phyloP scores from a whole-genome alignment of 2,888 invertebrate species.

The Drosophila mayaguana region DNA sequence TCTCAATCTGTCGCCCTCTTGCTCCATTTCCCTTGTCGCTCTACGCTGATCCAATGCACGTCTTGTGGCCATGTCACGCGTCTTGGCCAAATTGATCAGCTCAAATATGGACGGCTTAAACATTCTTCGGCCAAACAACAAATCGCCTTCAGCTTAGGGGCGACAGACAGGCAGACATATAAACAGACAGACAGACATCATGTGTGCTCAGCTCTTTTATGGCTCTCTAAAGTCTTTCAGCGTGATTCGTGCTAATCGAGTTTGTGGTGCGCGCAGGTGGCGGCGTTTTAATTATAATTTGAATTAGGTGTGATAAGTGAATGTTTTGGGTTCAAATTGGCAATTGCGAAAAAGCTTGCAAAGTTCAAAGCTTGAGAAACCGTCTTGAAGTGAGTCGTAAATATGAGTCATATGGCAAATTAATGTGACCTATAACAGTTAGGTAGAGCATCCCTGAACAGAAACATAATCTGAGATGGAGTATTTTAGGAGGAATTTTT shows the following conservation, averaged over 20 bases:
- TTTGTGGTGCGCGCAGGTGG: no score
- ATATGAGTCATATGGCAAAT: not conserved
- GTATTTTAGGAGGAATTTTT: no score
- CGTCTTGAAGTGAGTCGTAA: not conserved
- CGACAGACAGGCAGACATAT: not conserved
- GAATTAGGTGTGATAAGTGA: slow-evolving; percentile 58
- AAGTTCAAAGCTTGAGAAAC: not conserved
- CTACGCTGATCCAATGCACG: not conserved
- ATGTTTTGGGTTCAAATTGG: slow-evolving; percentile 40
- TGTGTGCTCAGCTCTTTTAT: slow-evolving; percentile 47
- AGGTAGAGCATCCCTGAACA: not conserved
- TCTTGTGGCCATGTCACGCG: slow-evolving; percentile 35
- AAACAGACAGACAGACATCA: not conserved
- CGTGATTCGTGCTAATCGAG: slow-evolving; percentile 57
- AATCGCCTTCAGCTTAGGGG: not conserved
- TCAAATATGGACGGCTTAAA: slow-evolving; percentile 29
- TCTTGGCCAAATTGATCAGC: slow-evolving; percentile 44
- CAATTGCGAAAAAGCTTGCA: slow-evolving; percentile 20
- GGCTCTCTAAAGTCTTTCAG: slow-evolving; percentile 57
- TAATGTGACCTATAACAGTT: not conserved
- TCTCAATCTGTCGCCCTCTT: not conserved
- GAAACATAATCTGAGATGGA: not conserved
- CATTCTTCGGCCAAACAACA: slow-evolving; percentile 25
- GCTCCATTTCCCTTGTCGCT: no score
- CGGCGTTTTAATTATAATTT: slow-evolving; percentile 60